Evolutionary conservation across 2,113 vertebrate genomes (phyloP).

Genomic region (Psittacula cyanocephala): DNA sequence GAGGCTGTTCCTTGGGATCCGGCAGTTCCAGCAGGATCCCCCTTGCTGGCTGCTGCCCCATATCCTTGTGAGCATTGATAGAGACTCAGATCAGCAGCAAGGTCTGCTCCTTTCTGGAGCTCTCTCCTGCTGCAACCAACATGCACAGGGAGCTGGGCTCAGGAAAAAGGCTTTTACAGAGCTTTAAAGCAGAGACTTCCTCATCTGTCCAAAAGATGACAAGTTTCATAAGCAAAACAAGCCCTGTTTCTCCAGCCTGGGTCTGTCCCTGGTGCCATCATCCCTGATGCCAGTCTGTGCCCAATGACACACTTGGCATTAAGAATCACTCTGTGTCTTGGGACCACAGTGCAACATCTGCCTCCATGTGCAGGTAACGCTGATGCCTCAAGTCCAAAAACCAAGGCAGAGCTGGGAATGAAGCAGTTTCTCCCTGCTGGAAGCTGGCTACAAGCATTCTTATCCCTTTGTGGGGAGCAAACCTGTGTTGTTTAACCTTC

Average conservation of each 20-base stretch:
- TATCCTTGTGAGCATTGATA: fast-evolving
- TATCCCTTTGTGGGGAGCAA: background rate
- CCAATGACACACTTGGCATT: fast-evolving
- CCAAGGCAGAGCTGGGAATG: background rate
- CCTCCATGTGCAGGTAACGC: background rate
- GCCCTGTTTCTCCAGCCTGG: background rate
- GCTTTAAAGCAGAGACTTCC: background rate
- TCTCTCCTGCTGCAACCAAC: fast-evolving
- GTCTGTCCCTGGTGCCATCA: fast-evolving
- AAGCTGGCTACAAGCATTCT: background rate
- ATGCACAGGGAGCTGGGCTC: fast-evolving
- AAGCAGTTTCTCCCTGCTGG: fast-evolving
- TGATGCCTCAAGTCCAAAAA: fast-evolving
- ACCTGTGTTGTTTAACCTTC: fast-evolving
- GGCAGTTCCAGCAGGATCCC: no score
- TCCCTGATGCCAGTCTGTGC: fast-evolving
- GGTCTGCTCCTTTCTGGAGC: fast-evolving
- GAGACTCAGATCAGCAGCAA: background rate
- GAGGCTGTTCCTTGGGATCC: background rate
- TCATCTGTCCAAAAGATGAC: background rate
- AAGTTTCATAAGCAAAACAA: background rate
- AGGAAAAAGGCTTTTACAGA: background rate
- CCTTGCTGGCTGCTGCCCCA: background rate
- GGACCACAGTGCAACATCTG: fast-evolving
- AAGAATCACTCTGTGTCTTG: background rate